Percentiles rank a stretch among this genome's conserved stretches.
phyloP scores from a whole-genome alignment of 2,113 vertebrate species.

The Erythrocercus mccallii region DNA sequence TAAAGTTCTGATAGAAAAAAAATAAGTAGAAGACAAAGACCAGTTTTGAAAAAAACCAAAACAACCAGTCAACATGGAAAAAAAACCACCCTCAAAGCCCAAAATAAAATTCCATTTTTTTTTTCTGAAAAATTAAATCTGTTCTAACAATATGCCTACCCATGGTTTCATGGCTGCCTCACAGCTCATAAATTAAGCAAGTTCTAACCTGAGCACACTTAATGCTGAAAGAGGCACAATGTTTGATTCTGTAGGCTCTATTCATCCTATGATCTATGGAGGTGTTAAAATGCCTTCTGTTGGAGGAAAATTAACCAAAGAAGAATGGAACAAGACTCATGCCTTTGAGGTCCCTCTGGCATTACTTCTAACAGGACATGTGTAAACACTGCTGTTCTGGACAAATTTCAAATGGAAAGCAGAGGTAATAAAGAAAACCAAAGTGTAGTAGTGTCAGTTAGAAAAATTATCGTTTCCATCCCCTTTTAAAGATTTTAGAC shows the following conservation, averaged over 20 bases:
- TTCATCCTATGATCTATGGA: background rate
- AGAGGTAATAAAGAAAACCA: constrained; percentile 16
- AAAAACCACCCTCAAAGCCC: background rate
- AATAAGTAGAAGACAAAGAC: background rate
- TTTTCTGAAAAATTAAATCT: background rate
- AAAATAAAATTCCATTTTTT: background rate
- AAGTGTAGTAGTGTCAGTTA: background rate
- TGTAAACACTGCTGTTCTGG: constrained; percentile 34
- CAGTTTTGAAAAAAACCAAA: background rate
- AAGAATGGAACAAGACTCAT: constrained; percentile 25
- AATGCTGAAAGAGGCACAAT: background rate
- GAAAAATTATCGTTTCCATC: constrained; percentile 3
- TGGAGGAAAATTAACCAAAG: constrained; percentile 7
- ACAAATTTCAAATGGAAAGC: constrained; percentile 36
- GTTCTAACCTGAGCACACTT: background rate
- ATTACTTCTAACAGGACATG: background rate
- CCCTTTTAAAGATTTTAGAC: background rate
- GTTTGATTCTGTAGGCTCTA: constrained; percentile 11
- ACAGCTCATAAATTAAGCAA: constrained; percentile 41
- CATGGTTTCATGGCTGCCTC: background rate
- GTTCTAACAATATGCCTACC: background rate
- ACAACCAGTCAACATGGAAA: background rate
- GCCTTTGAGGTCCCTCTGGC: constrained; percentile 36
- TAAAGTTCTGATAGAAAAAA: background rate
- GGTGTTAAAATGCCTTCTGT: constrained; percentile 22